A percentile compares a stretch with the other conserved stretches of the same genome.
Evolutionary conservation across 2,888 invertebrate genomes (phyloP).

Genomic region (Phania funesta): DNA sequence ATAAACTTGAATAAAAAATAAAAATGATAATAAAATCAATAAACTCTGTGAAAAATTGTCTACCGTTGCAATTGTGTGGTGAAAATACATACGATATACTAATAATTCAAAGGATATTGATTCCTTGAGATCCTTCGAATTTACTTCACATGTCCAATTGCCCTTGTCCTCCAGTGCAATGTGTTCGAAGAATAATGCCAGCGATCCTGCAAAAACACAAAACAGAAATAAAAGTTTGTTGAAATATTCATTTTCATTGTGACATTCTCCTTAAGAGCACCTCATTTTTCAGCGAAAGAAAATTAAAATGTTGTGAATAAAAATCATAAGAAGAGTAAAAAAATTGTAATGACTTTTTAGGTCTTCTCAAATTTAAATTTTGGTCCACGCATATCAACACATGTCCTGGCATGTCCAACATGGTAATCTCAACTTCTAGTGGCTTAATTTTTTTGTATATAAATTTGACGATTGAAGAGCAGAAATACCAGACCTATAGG

Average conservation of each 20-base stretch:
- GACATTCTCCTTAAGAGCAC: background rate
- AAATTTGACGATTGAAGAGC: no score
- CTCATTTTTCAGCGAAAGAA: background rate
- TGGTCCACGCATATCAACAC: no score
- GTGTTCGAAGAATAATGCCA: constrained; percentile 81
- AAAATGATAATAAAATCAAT: constrained; percentile 10
- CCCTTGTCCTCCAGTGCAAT: constrained; percentile 81
- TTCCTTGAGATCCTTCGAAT: constrained; percentile 68
- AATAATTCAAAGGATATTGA: constrained; percentile 79
- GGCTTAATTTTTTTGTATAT: no score
- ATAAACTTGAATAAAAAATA: background rate
- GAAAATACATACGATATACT: constrained; percentile 79
- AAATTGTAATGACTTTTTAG: no score
- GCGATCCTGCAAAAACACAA: constrained; percentile 71
- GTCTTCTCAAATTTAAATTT: no score
- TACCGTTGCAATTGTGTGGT: background rate
- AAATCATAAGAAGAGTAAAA: no score
- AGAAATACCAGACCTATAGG: no score
- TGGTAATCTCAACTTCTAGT: no score
- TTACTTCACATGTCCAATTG: constrained; percentile 81
- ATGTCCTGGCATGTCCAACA: no score
- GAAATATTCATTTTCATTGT: constrained; percentile 16
- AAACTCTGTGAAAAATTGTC: background rate
- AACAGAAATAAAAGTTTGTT: constrained; percentile 9
- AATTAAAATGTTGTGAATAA: no score